Evolutionary conservation across 1,140 invertebrate species (phyloP).

Genomic region (Amphibalanus amphitrite): DNA sequence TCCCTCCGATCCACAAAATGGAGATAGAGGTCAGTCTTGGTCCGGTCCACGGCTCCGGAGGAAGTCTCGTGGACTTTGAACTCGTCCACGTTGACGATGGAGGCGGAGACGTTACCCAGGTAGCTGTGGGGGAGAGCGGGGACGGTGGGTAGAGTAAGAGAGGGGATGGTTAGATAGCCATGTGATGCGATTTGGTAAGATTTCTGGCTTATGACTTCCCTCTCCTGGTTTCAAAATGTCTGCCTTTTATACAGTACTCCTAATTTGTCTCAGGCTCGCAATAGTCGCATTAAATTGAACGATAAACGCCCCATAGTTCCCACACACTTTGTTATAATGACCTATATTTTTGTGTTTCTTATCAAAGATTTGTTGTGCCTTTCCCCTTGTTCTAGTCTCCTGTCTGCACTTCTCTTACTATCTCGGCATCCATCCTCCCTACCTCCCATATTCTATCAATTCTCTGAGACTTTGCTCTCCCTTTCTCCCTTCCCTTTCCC

Average conservation of each 20-base stretch:
- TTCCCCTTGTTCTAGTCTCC: too few species aligned
- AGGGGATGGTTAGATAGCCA: background rate
- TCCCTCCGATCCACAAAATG: constrained; percentile 77
- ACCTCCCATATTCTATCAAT: too few species aligned
- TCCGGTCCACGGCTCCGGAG: constrained; percentile 81
- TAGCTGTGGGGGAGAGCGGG: constrained; percentile 32
- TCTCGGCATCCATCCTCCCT: too few species aligned
- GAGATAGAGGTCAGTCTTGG: constrained; percentile 80
- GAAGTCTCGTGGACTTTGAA: constrained; percentile 80
- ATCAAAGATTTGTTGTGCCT: too few species aligned
- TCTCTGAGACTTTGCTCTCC: too few species aligned
- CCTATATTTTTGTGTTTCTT: too few species aligned
- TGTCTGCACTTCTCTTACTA: too few species aligned
- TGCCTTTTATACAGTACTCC: background rate
- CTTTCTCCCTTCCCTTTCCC: too few species aligned
- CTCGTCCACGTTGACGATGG: constrained; percentile 84
- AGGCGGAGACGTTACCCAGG: constrained; percentile 64
- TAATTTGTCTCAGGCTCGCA: constrained; percentile 5
- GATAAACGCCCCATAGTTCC: too few species aligned
- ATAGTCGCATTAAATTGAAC: too few species aligned
- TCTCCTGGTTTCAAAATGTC: background rate
- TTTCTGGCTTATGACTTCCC: background rate
- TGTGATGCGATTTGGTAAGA: background rate
- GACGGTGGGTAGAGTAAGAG: background rate
- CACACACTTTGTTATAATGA: too few species aligned